Evolutionary conservation across 2,797 vertebrate species (phyloP).

Genomic region (Acrossocheilus fasciatus): DNA sequence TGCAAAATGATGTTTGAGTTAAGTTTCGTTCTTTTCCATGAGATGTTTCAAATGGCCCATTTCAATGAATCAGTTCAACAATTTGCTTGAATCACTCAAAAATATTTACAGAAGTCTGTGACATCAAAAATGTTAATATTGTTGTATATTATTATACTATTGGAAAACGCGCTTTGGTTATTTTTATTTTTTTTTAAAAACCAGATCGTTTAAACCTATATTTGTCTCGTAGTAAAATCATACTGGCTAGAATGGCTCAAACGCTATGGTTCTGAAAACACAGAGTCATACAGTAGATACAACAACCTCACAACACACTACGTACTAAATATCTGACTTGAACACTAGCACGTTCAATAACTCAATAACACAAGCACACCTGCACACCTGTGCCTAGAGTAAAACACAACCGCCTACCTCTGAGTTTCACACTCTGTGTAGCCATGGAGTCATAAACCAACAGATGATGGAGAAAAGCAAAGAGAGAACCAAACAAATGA

Average conservation of each 20-base stretch:
- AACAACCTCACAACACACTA: neutral
- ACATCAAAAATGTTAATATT: no score
- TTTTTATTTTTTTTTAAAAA: no score
- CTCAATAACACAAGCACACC: neutral
- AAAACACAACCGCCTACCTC: conserved; percentile 70
- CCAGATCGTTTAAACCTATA: neutral
- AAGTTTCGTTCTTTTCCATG: neutral
- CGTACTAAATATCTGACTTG: neutral
- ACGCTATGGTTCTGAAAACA: neutral
- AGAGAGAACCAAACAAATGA: conserved; percentile 54
- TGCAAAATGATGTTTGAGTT: neutral
- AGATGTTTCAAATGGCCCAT: neutral
- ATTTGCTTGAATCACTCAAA: neutral
- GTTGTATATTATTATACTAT: no score
- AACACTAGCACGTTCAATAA: neutral
- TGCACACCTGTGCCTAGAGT: neutral
- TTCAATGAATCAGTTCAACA: neutral
- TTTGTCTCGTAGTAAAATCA: neutral
- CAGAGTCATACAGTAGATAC: neutral
- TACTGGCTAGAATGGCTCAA: neutral
- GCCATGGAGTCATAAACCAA: conserved; percentile 69
- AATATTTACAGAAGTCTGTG: neutral
- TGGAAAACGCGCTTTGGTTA: neutral
- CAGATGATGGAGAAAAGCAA: conserved; percentile 25
- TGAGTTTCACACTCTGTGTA: conserved; percentile 68